A percentile compares a stretch with the other conserved stretches of the same genome.
Evolutionary conservation across 2,797 vertebrate species (phyloP).

Genomic region (Melopsittacus undulatus): DNA sequence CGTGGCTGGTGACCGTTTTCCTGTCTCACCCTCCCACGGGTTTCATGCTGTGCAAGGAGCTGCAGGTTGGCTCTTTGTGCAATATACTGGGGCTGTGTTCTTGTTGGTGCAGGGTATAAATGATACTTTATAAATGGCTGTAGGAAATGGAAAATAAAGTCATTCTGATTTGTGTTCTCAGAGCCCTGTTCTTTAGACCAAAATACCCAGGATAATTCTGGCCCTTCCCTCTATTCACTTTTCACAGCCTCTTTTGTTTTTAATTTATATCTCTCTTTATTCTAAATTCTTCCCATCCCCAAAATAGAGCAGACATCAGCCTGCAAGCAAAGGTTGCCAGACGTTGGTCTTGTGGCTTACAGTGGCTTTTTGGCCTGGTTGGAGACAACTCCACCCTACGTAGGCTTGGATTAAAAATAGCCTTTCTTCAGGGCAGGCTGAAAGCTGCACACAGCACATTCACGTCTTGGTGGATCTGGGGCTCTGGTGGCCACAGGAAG

Average conservation of each 20-base stretch:
- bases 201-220: conserved; percentile 53
- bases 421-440: conserved; percentile 66
- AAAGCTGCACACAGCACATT: conserved; percentile 24
- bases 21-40: neutral
- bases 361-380: conserved; percentile 73
- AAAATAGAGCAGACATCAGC: conserved; percentile 75
- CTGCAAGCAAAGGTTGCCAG: conserved; percentile 75
- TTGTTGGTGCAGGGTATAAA: neutral
- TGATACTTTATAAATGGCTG: neutral
- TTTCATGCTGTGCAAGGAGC: neutral
- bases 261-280: conserved; percentile 70
- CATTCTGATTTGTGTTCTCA: neutral
- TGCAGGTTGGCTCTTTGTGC: neutral
- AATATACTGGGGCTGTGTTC: neutral
- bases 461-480: conserved; percentile 9
- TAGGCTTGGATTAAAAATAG: conserved; percentile 74
- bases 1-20: neutral
- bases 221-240: conserved; percentile 62
- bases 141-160: conserved; percentile 30
- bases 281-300: conserved; percentile 65
- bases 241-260: conserved; percentile 66
- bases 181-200: conserved; percentile 9
- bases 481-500: neutral
- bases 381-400: conserved; percentile 72
- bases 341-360: conserved; percentile 71